Percentiles rank a stretch among this genome's conserved stretches.
Conservation (phyloP, 2,797 vertebrate species). For the Phrynocephalus vlangalii region DNA sequence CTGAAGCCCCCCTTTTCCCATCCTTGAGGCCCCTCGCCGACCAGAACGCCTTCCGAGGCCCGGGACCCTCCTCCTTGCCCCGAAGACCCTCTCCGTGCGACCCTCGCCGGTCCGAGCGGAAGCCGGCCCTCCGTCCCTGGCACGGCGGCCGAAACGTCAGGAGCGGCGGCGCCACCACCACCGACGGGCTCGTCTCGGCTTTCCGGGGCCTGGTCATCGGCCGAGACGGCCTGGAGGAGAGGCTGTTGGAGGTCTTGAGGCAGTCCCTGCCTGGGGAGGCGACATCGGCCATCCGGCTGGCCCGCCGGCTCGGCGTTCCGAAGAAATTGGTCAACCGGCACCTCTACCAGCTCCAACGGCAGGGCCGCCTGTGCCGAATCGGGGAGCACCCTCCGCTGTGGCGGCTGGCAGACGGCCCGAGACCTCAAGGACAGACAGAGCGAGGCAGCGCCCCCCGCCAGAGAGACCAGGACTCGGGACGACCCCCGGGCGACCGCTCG, state of each 20-base stretch:
- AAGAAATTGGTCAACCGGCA: constrained; percentile 87
- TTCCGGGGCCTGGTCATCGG: constrained; percentile 66
- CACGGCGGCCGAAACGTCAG: not conserved
- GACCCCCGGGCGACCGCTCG: not conserved
- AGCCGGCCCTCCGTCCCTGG: constrained; percentile 8
- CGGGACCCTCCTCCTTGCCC: not conserved
- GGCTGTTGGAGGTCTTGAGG: constrained; percentile 76
- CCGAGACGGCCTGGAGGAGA: constrained; percentile 37
- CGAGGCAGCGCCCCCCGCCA: not conserved
- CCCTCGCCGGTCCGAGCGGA: not conserved
- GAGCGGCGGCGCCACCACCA: constrained; percentile 11
- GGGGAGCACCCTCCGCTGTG: constrained; percentile 83
- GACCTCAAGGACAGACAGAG: accelerated
- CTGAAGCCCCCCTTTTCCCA: constrained; percentile 73
- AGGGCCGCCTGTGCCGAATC: constrained; percentile 74
- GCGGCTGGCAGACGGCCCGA: constrained; percentile 64
- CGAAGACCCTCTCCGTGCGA: not conserved
- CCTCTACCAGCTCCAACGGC: constrained; percentile 82
- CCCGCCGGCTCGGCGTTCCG: constrained; percentile 73
- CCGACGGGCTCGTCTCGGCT: constrained; percentile 5
- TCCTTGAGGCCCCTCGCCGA: not conserved
- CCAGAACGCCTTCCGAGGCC: not conserved
- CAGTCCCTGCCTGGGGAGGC: constrained; percentile 74
- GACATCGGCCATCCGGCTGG: constrained; percentile 78
- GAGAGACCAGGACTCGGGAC: not conserved